Base-by-base conservation (phyloP, 2,888 invertebrate species). In the Plebejus anna region DNA sequence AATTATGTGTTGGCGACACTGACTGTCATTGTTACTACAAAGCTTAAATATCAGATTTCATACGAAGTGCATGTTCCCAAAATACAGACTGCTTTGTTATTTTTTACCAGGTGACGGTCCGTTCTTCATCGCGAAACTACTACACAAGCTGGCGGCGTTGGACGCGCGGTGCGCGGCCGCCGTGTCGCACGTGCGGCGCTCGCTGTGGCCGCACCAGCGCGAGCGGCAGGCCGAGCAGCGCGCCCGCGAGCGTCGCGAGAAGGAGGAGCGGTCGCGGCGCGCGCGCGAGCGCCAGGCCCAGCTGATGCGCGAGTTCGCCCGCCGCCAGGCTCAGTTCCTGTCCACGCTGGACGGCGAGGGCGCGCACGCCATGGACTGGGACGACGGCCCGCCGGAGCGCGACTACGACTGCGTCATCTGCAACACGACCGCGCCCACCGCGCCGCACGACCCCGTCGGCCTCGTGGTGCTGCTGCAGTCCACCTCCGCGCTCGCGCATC, bases 321-420 rank as follows among this genome's bases (percentile, higher is more conserved):
- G 96, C 57, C 96, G 97, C 82, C 99, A 98, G 88, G 97, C 97
- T 82, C 97, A 97, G 87, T 99, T 99, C 89, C 96, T 98, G 4
- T 77, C 96, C 96, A 83, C 80, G 75, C 96, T 97, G 86, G 87
- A 77, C 78, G 81, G 76, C 78, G 82, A 84, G 86, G 89, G 79
- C 88, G 94, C 80, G 71, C 82, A 28, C 57, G 76, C 83, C 81
- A 96, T 95, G 95, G 96, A 96, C 82, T 96, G 96, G 94, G 95
- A 91, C 82, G 95, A 95, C 80, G 95, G 95, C 83, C 95, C 95
- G 61, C 84, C 83, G 22, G 95, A 96, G 81, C 95, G 95, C 81
- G 97, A 97, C 88, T 98, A 98, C 90, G 97, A 98, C 90, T 99
- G 99, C 93, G 98, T 98, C 80, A 99, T 99, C 83, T 99, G 99